Base-by-base conservation (phyloP, 2,797 vertebrate species). In the Chrosomus eos region DNA sequence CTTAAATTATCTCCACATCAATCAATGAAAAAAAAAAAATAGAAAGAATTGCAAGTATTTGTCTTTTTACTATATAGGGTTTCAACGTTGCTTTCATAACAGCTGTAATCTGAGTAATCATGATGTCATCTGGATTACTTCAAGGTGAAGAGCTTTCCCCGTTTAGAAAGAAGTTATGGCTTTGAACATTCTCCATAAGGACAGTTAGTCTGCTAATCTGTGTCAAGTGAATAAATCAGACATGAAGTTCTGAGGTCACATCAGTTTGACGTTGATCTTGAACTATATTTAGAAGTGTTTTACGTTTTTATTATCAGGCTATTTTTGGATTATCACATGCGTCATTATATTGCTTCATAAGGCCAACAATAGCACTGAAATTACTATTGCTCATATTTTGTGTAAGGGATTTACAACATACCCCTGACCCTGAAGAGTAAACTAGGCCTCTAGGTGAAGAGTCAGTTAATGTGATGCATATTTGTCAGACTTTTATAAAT, bases 151-250 rank as follows among this genome's bases (percentile, higher is more conserved):
- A 82, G 18, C 73, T 77, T 83, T 77, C 38, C 62, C 2, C 26
- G 7, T n/a, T 48, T 53, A 58, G 48, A 40, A n/a, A 73, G 62
- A 83, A 83, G 73, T 55, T 83, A 62, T 43, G 45, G 45, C 55
- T 75, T 70, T 68, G 19, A 55, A 40, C 45, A 28, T 38, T 76
- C 18, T 68, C 36, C 73, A 58, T 68, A 23, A 38, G 48, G 62
- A 64, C 38, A 33, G 62, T 68, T 31, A 67, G 33, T 28, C 2
- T 33, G 45, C 26, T 33, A 51, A 82, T 64, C 28, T 82, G 40
- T 83, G 62, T 83, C 72, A 43, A 58, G 33, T 68, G n/a, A 58
- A 83, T 83, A 48, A 77, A 16, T 68, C 62, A 83, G 36, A 77
- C 48, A 33, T 76, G 33, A 38, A 3, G 10, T 53, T 38, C 4